Base-by-base conservation (phyloP, 2,113 vertebrate species). In the Vimba vimba region DNA sequence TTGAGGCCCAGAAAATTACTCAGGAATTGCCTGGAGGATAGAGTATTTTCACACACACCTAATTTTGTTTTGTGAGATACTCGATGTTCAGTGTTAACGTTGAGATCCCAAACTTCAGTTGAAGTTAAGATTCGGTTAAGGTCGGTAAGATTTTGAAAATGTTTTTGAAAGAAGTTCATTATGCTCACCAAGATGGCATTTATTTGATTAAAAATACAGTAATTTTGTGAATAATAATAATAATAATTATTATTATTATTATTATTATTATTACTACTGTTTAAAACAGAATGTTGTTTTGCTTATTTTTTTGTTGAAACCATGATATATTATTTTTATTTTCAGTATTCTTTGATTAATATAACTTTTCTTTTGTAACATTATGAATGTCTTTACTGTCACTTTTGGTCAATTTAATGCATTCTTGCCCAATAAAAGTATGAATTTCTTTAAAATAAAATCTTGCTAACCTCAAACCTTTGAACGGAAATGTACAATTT, bases 61-160 rank as follows among this genome's bases (percentile, higher is more conserved):
- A 27, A 15, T 68, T 81, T n/a, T 66, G 79, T 66, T 68, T 47
- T 50, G 59, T 45, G 59, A 21, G 47, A 74, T 74, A 47, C 12
- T 25, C 6, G 15, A 15, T 6, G 43, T 76, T 23, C 75, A 55
- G 6, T 55, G n/a, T 47, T 45, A 50, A n/a, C 15, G 0, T 9
- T 71, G 30, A 21, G 19, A 57, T 69, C 15, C 27, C 66, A 43
- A 21, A 74, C 36, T 45, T 45, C 69, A 11, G 8, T 73, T n/a
- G 6, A 21, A 64, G 12, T 23, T 73, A n/a, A n/a, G n/a, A n/a
- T n/a, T n/a, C n/a, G n/a, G n/a, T n/a, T 73, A 23, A 4, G 4
- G 2, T 47, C 1, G 33, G 9, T 36, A 36, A 19, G 30, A 36
- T 36, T 19, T 66, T 19, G 17, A 17, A 30, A 66, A 68, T 19